phyloP scores from a whole-genome alignment of 2,113 vertebrate species.

The Melanocharis versteri region DNA sequence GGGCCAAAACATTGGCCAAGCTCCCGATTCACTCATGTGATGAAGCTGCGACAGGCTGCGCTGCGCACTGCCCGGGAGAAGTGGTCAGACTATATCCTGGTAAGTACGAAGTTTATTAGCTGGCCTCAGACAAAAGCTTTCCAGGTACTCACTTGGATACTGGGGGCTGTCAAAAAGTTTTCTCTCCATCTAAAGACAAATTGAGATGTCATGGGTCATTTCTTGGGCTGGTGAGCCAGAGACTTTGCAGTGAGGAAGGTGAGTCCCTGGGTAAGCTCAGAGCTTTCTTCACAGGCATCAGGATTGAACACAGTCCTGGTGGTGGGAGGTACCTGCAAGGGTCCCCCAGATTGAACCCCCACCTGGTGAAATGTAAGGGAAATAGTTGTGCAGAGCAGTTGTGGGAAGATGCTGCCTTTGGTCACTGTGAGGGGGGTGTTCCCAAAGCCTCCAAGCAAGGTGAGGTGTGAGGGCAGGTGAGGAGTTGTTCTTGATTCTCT shows the following conservation, averaged over 20 bases:
- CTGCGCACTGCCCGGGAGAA: slow-evolving; percentile 86
- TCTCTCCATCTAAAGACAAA: neutral
- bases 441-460: neutral
- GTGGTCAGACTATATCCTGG: slow-evolving; percentile 96
- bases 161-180: neutral
- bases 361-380: neutral
- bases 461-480: neutral
- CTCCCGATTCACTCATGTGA: slow-evolving; percentile 89
- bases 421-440: neutral
- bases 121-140: neutral
- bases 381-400: neutral
- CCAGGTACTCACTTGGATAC: neutral
- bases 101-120: slow-evolving; percentile 56
- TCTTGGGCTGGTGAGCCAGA: neutral
- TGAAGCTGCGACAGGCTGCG: slow-evolving; percentile 94
- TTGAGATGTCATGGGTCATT: neutral
- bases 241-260: neutral
- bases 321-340: neutral
- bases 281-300: neutral
- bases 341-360: neutral
- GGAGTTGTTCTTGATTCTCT: neutral
- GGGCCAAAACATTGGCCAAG: slow-evolving; percentile 94
- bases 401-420: neutral
- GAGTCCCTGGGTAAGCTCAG: neutral
- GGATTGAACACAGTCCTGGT: neutral